Percentiles rank a stretch among this genome's conserved stretches.
phyloP scores from a whole-genome alignment of 2,888 invertebrate genomes.

The Steinernema carpocapsae region DNA sequence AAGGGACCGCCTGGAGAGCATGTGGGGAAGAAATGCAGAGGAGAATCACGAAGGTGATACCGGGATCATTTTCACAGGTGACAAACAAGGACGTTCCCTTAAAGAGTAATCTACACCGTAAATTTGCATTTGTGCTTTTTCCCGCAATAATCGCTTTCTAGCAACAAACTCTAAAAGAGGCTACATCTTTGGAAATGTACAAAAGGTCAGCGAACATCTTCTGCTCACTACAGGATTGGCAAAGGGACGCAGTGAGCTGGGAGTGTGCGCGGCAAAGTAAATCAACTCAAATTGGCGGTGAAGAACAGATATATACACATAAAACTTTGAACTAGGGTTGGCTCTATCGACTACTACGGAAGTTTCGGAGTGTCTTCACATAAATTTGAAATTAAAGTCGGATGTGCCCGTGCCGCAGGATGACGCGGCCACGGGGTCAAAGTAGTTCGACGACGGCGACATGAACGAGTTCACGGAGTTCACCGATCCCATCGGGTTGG shows the following conservation, averaged over 20 bases:
- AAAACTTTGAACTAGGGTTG: slow-evolving; percentile 17
- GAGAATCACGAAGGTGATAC: background rate
- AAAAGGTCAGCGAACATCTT: background rate
- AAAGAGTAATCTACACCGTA: slow-evolving; percentile 27
- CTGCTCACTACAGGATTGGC: slow-evolving; percentile 9
- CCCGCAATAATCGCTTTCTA: slow-evolving; percentile 15
- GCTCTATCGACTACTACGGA: background rate
- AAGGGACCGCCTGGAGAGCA: background rate
- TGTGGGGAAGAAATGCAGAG: slow-evolving; percentile 5
- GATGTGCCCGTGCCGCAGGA: background rate
- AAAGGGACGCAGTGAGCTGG: background rate
- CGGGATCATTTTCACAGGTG: background rate
- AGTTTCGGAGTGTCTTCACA: background rate
- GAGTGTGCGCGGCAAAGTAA: background rate
- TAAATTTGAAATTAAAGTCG: slow-evolving; percentile 21
- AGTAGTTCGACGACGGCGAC: slow-evolving; percentile 13
- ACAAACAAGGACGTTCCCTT: background rate
- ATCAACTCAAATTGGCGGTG: slow-evolving; percentile 27
- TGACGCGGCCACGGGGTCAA: background rate
- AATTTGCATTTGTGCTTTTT: slow-evolving; percentile 16
- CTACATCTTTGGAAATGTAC: slow-evolving; percentile 17
- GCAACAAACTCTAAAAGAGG: background rate
- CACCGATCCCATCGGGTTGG: background rate
- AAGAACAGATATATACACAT: slow-evolving; percentile 29
- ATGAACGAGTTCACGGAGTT: slow-evolving; percentile 31